A percentile compares a stretch with the other conserved stretches of the same genome.
phyloP scores from a whole-genome alignment of 1,140 invertebrate species.

The Drosophila miranda region DNA sequence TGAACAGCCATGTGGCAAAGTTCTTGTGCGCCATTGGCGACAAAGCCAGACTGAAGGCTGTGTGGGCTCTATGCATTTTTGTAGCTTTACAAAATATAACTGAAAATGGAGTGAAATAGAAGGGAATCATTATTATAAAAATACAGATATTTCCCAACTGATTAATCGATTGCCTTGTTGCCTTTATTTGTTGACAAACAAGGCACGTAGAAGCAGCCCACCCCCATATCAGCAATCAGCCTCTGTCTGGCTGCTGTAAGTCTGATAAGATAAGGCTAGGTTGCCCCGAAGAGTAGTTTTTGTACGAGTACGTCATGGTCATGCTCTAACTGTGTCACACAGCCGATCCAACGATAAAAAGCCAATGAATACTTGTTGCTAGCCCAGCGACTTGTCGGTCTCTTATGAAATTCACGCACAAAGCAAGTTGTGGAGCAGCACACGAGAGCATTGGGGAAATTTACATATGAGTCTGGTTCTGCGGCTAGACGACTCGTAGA shows the following conservation, averaged over 20 bases:
- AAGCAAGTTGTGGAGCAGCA: conserved; percentile 22
- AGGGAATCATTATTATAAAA: conserved; percentile 18
- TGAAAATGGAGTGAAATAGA: conserved; percentile 33
- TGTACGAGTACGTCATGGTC: conserved; percentile 69
- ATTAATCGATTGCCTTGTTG: conserved; percentile 19
- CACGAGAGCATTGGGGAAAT: conserved; percentile 8
- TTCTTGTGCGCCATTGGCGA: conserved; percentile 86
- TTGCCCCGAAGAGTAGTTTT: conserved; percentile 1
- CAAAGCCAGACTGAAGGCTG: conserved; percentile 86
- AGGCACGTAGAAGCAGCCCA: conserved; percentile 10
- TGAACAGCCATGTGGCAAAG: conserved; percentile 88
- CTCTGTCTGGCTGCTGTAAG: conserved; percentile 44
- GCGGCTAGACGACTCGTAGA: conserved; percentile 34
- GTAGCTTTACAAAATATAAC: conserved; percentile 75
- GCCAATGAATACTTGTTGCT: conserved; percentile 54
- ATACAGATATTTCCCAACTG: conserved; percentile 13
- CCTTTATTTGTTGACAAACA: conserved; percentile 67
- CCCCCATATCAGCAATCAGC: conserved; percentile 15
- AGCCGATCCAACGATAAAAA: not conserved
- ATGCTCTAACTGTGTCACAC: conserved; percentile 38
- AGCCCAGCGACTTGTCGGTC: conserved; percentile 19
- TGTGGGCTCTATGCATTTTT: conserved; percentile 89
- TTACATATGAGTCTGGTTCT: conserved; percentile 41
- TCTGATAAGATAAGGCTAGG: conserved; percentile 55
- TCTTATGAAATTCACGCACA: conserved; percentile 49